These are phyloP conservation scores for Dimorphilus gyrociliatus DNA, from an alignment of 2,888 invertebrate species.

Conservation along the genomic window DNA sequence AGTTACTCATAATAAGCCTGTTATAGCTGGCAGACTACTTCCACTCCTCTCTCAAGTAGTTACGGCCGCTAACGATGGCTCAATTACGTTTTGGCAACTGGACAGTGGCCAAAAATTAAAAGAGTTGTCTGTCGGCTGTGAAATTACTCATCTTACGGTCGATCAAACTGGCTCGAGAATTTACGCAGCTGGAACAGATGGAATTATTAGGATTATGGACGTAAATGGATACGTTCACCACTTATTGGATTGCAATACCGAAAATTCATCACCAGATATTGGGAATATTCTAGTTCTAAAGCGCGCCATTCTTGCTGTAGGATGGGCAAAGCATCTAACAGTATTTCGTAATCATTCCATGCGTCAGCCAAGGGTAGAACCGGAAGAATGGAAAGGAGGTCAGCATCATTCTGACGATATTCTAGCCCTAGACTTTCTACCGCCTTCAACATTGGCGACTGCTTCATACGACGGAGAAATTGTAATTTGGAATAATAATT, in stretches of 20 bases:
- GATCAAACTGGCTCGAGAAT: too few species aligned
- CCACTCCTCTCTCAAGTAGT: slow-evolving; percentile 21
- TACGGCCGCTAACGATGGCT: slow-evolving; percentile 32
- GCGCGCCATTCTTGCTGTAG: slow-evolving; percentile 28
- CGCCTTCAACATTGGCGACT: slow-evolving; percentile 29
- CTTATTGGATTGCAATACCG: slow-evolving; percentile 25
- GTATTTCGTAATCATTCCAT: slow-evolving; percentile 30
- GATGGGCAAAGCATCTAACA: slow-evolving; percentile 33
- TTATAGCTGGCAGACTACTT: slow-evolving; percentile 17
- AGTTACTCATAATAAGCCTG: slow-evolving; percentile 34
- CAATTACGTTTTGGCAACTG: slow-evolving; percentile 33
- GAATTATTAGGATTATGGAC: too few species aligned
- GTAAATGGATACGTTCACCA: slow-evolving; percentile 37
- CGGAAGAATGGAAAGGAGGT: slow-evolving; percentile 35
- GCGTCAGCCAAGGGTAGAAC: slow-evolving; percentile 27
- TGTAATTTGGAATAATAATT: slow-evolving; percentile 36
- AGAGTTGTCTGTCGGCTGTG: slow-evolving; percentile 28
- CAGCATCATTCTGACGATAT: slow-evolving; percentile 37
- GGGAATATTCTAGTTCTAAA: slow-evolving; percentile 33
- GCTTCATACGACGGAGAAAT: slow-evolving; percentile 37
- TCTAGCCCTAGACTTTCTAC: slow-evolving; percentile 23
- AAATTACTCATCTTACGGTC: too few species aligned
- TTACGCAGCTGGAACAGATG: too few species aligned
- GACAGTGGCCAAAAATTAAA: slow-evolving; percentile 38
- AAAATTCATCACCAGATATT: slow-evolving; percentile 32